These are phyloP conservation scores for Illadopsis cleaveri DNA, from an alignment of 2,113 vertebrate genomes.

Conservation along the genomic window DNA sequence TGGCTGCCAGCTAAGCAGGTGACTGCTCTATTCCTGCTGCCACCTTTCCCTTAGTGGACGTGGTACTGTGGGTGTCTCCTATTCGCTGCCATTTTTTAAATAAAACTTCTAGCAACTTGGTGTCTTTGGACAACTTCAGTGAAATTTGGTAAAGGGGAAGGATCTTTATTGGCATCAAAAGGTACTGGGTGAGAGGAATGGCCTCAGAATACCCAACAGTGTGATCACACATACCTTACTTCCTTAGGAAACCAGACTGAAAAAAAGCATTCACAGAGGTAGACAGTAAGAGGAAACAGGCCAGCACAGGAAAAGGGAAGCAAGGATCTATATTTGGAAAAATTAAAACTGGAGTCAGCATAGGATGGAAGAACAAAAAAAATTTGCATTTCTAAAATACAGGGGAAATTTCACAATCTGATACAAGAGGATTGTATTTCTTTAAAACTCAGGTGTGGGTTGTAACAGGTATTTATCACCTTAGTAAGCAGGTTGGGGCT, in stretches of 20 bases:
- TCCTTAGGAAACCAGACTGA: conserved; percentile 13
- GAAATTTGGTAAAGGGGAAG: not conserved
- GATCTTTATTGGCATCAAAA: not conserved
- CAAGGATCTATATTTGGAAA: not conserved
- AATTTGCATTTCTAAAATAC: not conserved
- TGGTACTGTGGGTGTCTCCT: not conserved
- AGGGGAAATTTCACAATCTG: not conserved
- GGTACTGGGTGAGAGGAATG: not conserved
- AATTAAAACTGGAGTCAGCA: not conserved
- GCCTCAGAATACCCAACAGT: not conserved
- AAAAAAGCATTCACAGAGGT: not conserved
- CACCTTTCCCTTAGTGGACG: not conserved
- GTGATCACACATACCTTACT: not conserved
- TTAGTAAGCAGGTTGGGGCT: conserved; percentile 38
- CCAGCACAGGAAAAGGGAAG: not conserved
- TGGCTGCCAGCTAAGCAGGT: not conserved
- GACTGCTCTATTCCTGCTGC: not conserved
- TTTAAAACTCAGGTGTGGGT: conserved; percentile 33
- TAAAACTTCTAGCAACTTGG: not conserved
- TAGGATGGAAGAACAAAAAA: not conserved
- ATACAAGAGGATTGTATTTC: not conserved
- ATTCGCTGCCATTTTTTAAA: not conserved
- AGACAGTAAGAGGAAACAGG: not conserved
- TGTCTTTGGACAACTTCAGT: not conserved
- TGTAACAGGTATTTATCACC: conserved; percentile 50